These are phyloP conservation scores for Hepsetus odoe DNA, from an alignment of 2,113 vertebrate species.

Conservation along the genomic window DNA sequence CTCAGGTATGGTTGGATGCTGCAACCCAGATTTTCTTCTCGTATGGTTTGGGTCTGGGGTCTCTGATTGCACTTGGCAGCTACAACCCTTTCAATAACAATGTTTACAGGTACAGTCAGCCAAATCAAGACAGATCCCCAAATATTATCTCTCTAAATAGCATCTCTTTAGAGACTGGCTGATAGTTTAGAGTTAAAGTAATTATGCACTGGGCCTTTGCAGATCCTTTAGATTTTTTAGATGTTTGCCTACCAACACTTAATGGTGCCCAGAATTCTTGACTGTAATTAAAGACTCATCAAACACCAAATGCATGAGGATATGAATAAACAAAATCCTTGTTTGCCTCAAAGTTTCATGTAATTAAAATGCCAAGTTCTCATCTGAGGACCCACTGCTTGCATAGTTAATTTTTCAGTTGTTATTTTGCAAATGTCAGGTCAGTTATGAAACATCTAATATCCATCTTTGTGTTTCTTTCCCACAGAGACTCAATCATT, in stretches of 20 bases:
- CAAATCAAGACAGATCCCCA: background rate
- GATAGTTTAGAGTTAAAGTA: too few species aligned
- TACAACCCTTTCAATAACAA: slow-evolving; percentile 99
- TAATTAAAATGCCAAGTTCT: slow-evolving; percentile 28
- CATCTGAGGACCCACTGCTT: background rate
- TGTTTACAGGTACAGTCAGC: slow-evolving; percentile 88
- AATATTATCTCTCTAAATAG: background rate
- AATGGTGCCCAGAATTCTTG: slow-evolving; percentile 4
- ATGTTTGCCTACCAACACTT: background rate
- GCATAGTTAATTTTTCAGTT: slow-evolving; percentile 31
- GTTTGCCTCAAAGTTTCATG: slow-evolving; percentile 21
- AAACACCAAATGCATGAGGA: slow-evolving; percentile 15
- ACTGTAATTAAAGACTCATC: slow-evolving; percentile 16
- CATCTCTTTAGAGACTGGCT: background rate
- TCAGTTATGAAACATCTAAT: background rate
- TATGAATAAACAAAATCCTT: slow-evolving; percentile 20
- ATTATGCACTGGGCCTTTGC: too few species aligned
- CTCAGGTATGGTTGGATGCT: slow-evolving; percentile 96
- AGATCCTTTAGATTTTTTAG: too few species aligned
- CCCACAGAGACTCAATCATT: slow-evolving; percentile 91
- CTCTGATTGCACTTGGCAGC: slow-evolving; percentile 95
- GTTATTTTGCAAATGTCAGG: background rate
- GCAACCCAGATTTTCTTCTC: slow-evolving; percentile 99
- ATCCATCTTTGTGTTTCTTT: slow-evolving; percentile 27
- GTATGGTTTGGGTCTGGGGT: slow-evolving; percentile 95